phyloP scores from a whole-genome alignment of 92 coral and sea anemone genomes.

The Siderastrea siderea region DNA sequence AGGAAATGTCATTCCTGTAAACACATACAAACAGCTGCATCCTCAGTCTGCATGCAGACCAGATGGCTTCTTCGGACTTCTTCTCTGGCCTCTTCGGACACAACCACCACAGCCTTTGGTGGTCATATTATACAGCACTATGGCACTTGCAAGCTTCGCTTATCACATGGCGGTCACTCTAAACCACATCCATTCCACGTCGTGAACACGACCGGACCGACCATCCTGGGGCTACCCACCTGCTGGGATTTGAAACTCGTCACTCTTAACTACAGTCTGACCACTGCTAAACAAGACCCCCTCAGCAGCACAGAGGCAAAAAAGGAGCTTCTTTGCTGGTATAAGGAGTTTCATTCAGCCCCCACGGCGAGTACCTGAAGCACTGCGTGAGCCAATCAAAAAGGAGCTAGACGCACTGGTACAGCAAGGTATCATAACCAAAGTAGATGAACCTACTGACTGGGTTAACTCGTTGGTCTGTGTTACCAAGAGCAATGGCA shows the following conservation, averaged over 20 bases:
- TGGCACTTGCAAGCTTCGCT: conserved; percentile 16
- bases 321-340: background rate
- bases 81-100: conserved; percentile 54
- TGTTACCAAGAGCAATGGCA: conserved; percentile 54
- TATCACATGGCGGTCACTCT: conserved; percentile 37
- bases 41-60: conserved; percentile 60
- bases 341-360: conserved; percentile 53
- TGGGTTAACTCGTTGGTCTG: conserved; percentile 68
- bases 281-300: background rate
- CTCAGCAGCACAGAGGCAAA: conserved; percentile 26
- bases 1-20: conserved; percentile 83
- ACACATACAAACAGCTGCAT: conserved; percentile 57
- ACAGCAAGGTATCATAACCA: conserved; percentile 49
- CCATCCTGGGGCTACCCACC: conserved; percentile 56
- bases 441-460: conserved; percentile 47
- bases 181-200: conserved; percentile 41
- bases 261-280: conserved; percentile 22
- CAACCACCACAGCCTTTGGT: conserved; percentile 75
- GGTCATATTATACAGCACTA: conserved; percentile 61
- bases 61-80: conserved; percentile 52
- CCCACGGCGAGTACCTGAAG: conserved; percentile 69
- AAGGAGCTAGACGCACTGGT: conserved; percentile 46
- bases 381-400: conserved; percentile 59
- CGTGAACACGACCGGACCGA: conserved; percentile 44
- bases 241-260: conserved; percentile 59